phyloP scores from a whole-genome alignment of 2,113 vertebrate genomes.

The Salvator merianae region DNA sequence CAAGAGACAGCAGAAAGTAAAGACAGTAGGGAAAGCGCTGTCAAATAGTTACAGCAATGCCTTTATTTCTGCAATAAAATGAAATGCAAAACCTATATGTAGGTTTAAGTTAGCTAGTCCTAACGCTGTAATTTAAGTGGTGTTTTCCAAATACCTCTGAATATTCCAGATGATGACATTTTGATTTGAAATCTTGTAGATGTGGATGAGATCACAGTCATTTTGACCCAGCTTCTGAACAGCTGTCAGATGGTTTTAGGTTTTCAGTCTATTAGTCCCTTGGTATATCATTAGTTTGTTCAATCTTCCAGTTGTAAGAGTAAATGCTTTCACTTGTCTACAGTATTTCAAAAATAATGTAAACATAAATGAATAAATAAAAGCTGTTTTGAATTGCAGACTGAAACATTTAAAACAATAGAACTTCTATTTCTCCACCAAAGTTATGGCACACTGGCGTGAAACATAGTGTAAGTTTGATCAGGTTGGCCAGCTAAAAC shows the following conservation, averaged over 20 bases:
- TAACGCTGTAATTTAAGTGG: neutral
- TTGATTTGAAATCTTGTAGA: slow-evolving; percentile 21
- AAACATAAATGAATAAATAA: slow-evolving; percentile 10
- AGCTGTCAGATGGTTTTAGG: neutral
- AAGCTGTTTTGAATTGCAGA: slow-evolving; percentile 17
- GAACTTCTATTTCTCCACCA: neutral
- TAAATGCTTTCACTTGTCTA: slow-evolving; percentile 16
- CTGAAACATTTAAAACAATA: slow-evolving; percentile 9
- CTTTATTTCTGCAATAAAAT: neutral
- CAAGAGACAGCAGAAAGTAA: neutral
- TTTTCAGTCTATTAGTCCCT: slow-evolving; percentile 20
- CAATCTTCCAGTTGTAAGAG: neutral
- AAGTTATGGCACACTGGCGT: neutral
- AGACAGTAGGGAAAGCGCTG: neutral
- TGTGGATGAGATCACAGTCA: neutral
- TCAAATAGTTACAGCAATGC: neutral
- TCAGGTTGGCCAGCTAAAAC: neutral
- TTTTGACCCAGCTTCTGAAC: slow-evolving; percentile 12
- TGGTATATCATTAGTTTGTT: neutral
- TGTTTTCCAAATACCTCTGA: slow-evolving; percentile 1
- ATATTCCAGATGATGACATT: slow-evolving; percentile 19
- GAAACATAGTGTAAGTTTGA: neutral
- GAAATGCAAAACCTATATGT: neutral
- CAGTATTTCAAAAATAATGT: slow-evolving; percentile 5
- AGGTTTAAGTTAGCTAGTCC: neutral